These are phyloP conservation scores for Seriola aureovittata DNA, from an alignment of 2,113 vertebrate species.

Conservation along the genomic window DNA sequence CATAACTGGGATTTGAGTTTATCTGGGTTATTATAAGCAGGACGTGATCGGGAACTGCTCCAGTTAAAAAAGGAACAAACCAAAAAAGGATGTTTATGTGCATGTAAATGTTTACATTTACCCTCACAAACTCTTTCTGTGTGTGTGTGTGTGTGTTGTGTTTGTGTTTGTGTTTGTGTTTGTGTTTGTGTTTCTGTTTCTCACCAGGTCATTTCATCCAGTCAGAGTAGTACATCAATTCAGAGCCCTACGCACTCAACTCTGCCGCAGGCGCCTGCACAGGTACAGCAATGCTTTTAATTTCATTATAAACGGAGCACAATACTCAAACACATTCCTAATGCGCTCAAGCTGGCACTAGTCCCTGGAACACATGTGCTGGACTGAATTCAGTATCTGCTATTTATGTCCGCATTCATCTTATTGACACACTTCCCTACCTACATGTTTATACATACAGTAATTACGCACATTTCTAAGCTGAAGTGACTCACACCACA, in stretches of 20 bases:
- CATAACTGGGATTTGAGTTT: background rate
- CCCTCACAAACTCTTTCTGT: background rate
- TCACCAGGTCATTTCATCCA: constrained; percentile 68
- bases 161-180: background rate
- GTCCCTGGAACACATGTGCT: fast-evolving
- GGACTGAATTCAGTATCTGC: background rate
- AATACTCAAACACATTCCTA: background rate
- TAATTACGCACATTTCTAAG: background rate
- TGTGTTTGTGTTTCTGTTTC: background rate
- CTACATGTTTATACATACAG: background rate
- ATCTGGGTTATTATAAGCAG: constrained; percentile 7
- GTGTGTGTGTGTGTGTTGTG: background rate
- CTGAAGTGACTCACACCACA: background rate
- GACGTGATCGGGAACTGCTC: background rate
- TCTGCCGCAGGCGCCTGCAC: constrained; percentile 67
- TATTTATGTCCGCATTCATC: background rate
- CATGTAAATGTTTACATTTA: background rate
- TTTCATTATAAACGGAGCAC: background rate
- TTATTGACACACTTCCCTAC: background rate
- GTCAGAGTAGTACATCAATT: constrained; percentile 67
- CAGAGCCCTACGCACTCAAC: constrained; percentile 78
- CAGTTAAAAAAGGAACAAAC: background rate
- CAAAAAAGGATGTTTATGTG: background rate
- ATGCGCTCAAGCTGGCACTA: background rate
- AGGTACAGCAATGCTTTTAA: constrained; percentile 65